These are phyloP conservation scores for Drosophila mimetica DNA, from an alignment of 2,888 invertebrate species.

Conservation along the genomic window DNA sequence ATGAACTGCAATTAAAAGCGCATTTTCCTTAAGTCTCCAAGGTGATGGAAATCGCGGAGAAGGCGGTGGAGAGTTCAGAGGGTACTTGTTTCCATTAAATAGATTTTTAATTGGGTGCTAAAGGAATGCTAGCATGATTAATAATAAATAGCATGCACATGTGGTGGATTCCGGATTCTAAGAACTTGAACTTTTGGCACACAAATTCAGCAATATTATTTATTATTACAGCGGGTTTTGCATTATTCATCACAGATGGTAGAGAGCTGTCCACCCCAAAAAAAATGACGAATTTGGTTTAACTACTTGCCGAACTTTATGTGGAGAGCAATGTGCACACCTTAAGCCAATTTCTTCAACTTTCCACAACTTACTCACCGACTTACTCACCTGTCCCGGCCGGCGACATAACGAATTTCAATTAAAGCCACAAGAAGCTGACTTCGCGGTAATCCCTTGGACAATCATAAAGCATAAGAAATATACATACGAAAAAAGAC, in stretches of 20 bases:
- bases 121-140: conserved; percentile 45
- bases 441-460: conserved; percentile 48
- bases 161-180: neutral
- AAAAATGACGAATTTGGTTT: neutral
- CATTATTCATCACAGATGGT: conserved; percentile 3
- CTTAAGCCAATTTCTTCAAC: conserved; percentile 38
- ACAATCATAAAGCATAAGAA: conserved; percentile 65
- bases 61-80: conserved; percentile 3
- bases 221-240: neutral
- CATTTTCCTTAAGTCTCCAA: conserved; percentile 59
- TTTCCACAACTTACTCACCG: conserved; percentile 48
- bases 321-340: conserved; percentile 28
- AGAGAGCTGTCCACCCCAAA: conserved; percentile 10
- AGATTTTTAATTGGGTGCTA: conserved; percentile 74
- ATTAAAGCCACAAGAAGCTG: conserved; percentile 56
- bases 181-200: conserved; percentile 1
- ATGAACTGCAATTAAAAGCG: conserved; percentile 79
- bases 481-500: conserved; percentile 42
- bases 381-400: conserved; percentile 31
- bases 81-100: conserved; percentile 54
- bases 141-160: conserved; percentile 1
- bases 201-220: neutral
- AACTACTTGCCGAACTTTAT: neutral
- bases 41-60: conserved; percentile 18
- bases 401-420: conserved; percentile 53